Base-by-base conservation (phyloP, 2,113 vertebrate genomes). In the Aldabrachelys gigantea region DNA sequence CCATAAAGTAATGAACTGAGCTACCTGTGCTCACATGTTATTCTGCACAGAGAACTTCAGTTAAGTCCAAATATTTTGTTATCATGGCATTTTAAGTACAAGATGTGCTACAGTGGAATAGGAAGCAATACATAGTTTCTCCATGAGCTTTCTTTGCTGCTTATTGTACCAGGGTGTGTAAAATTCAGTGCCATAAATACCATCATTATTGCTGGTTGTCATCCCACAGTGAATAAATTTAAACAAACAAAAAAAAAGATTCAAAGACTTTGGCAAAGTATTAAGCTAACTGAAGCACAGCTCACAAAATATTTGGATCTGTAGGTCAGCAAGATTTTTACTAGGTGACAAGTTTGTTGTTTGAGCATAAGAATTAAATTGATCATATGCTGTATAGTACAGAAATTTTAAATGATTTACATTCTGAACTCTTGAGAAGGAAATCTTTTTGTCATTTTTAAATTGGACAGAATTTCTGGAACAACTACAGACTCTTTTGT, bases 301-400 rank as follows among this genome's bases (percentile, higher is more conserved):
- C n/a, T 79, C 47, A 84, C 82, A 90, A 89, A 90, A 85, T 85
- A 85, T 85, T 85, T 90, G 83, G 82, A 85, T 24, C 82, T 80
- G 19, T 85, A 19, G 29, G 41, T 69, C 49, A 50, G 65, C 52
- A 35, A 72, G 29, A 44, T 72, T 80, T 21, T 83, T 72, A 35
- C 19, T n/a, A 56, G 38, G 31, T 31, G 29, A 35, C 25, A n/a
- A 17, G 52, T 50, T 89, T 56, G 56, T 41, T 84, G n/a, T 57
- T 59, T 84, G 8, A 35, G 47, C 3, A 24, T 85, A 80, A 27
- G 52, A 65, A 22, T 80, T 38, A 29, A 31, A n/a, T 57, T 49
- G n/a, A 24, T 82, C 52, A 53, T 38, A 44, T 3, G 16, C 52
- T 89, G 14, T 24, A 83, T 27, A 57, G 14, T 75, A 47, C 47